Percentiles rank a stretch among this genome's conserved stretches.
phyloP scores from a whole-genome alignment of 2,888 invertebrate species.

The Cryptocheilus praepositus region DNA sequence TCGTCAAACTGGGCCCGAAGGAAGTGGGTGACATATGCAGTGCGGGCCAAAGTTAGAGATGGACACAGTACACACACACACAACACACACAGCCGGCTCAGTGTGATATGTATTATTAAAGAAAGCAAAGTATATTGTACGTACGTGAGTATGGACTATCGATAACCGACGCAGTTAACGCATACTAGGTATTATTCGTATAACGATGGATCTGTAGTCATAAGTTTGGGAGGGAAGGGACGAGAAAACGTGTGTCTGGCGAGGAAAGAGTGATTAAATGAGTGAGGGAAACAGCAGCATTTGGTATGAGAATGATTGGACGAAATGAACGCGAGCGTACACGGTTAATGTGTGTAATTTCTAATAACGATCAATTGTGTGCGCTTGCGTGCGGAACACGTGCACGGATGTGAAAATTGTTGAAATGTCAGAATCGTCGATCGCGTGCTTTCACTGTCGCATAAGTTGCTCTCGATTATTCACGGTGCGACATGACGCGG shows the following conservation, averaged over 20 bases:
- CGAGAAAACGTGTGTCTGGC: slow-evolving; percentile 1
- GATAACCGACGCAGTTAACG: slow-evolving; percentile 49
- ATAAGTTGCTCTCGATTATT: no score
- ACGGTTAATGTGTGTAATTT: slow-evolving; percentile 15
- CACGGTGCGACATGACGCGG: no score
- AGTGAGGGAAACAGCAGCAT: neutral
- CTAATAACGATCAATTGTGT: slow-evolving; percentile 23
- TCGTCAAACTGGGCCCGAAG: slow-evolving; percentile 18
- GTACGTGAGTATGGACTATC: slow-evolving; percentile 49
- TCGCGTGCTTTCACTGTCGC: no score
- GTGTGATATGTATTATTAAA: slow-evolving; percentile 73
- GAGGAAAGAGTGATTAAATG: slow-evolving; percentile 4
- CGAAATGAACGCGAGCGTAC: slow-evolving; percentile 24
- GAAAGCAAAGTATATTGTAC: slow-evolving; percentile 50
- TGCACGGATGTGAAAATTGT: neutral
- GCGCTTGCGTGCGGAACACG: slow-evolving; percentile 30
- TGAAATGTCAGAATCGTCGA: neutral
- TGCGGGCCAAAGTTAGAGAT: slow-evolving; percentile 53
- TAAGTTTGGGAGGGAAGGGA: slow-evolving; percentile 6
- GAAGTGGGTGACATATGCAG: slow-evolving; percentile 42
- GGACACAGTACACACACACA: slow-evolving; percentile 60
- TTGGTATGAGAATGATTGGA: neutral
- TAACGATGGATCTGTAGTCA: slow-evolving; percentile 30
- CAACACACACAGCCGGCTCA: slow-evolving; percentile 71
- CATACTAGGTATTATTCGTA: slow-evolving; percentile 54